Conservation (phyloP, 2,113 vertebrate genomes). For the Octodon degus region DNA sequence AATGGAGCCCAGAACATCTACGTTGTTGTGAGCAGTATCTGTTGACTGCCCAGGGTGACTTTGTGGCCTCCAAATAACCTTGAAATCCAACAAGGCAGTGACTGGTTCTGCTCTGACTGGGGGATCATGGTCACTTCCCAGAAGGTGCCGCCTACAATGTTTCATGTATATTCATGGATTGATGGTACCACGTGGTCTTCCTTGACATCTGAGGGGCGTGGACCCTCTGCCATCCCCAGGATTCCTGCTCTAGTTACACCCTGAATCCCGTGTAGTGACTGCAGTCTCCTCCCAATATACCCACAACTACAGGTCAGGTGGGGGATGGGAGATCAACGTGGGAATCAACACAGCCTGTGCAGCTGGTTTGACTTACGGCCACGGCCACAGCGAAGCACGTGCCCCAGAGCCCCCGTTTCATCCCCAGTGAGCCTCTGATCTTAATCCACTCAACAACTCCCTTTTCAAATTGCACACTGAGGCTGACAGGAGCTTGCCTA, state of each 20-base stretch:
- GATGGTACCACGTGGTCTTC: background rate
- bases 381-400: too few species aligned
- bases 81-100: too few species aligned
- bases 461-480: too few species aligned
- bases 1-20: background rate
- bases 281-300: background rate
- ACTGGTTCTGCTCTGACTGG: too few species aligned
- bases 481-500: too few species aligned
- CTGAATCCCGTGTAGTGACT: background rate
- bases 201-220: background rate
- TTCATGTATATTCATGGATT: background rate
- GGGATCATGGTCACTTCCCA: too few species aligned
- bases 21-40: too few species aligned
- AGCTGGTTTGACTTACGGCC: background rate
- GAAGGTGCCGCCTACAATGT: background rate
- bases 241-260: background rate
- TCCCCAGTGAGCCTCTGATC: too few species aligned
- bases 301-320: background rate
- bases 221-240: background rate
- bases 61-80: background rate
- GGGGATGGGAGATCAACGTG: background rate
- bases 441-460: too few species aligned
- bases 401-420: too few species aligned
- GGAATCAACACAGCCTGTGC: background rate
- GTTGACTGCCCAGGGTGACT: background rate